These are phyloP conservation scores for Mormyrus lacerda DNA, from an alignment of 2,113 vertebrate genomes.

Conservation along the genomic window DNA sequence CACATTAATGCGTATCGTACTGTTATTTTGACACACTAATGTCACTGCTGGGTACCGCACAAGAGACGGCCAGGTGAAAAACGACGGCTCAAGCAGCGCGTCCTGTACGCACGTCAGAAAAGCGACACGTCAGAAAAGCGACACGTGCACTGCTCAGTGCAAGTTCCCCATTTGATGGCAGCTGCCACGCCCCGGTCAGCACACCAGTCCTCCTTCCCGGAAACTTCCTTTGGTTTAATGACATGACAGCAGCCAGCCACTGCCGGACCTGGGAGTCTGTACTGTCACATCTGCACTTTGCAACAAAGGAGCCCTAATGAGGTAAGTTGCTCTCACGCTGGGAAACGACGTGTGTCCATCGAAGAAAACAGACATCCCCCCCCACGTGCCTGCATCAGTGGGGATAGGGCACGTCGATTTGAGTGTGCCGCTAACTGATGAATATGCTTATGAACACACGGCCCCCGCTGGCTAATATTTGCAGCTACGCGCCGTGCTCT, in stretches of 20 bases:
- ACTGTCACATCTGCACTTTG: slow-evolving; percentile 12
- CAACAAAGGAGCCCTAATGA: slow-evolving; percentile 11
- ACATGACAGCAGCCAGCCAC: slow-evolving; percentile 33
- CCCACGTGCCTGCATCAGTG: slow-evolving; percentile 5
- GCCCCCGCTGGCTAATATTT: background rate
- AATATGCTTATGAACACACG: background rate
- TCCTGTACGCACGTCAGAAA: background rate
- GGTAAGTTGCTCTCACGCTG: background rate
- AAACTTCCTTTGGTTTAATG: slow-evolving; percentile 41
- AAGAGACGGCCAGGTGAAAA: background rate
- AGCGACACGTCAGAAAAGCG: background rate
- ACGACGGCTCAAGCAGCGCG: background rate
- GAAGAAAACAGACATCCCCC: background rate
- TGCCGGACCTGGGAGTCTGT: background rate
- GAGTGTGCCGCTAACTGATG: background rate
- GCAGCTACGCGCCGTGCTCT: too few relatives aligned
- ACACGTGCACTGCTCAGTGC: background rate
- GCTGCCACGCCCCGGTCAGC: slow-evolving; percentile 31
- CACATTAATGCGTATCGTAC: background rate
- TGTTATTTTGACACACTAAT: background rate
- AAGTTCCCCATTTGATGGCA: slow-evolving; percentile 35
- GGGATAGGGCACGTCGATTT: background rate
- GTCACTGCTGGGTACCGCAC: background rate
- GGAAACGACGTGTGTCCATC: background rate
- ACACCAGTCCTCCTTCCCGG: slow-evolving; percentile 30